phyloP scores from a whole-genome alignment of 2,888 invertebrate genomes.

The Ommatoiulus sabulosus region DNA sequence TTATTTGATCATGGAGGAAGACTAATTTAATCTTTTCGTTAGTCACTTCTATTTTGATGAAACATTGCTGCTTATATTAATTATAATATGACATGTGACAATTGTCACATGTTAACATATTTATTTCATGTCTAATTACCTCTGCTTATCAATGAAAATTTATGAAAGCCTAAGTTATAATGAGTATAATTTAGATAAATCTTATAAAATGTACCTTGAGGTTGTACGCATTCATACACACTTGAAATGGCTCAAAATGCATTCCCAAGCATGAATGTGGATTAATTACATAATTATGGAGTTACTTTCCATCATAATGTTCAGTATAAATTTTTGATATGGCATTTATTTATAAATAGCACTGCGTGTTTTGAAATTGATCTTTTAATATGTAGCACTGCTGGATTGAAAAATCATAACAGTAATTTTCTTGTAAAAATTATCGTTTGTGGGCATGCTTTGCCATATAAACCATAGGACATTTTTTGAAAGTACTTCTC shows the following conservation, averaged over 20 bases:
- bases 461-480: too few relatives aligned
- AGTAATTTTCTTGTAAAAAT: background rate
- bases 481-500: background rate
- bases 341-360: background rate
- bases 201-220: background rate
- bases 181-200: background rate
- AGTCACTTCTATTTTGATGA: background rate
- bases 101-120: background rate
- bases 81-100: background rate
- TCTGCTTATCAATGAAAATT: background rate
- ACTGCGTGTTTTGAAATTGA: background rate
- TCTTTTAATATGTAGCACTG: background rate
- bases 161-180: too few relatives aligned
- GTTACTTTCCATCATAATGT: background rate
- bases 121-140: background rate
- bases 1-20: background rate
- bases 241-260: conserved; percentile 1
- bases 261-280: background rate
- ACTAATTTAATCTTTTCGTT: background rate
- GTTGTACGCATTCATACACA: background rate
- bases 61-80: background rate
- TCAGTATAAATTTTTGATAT: background rate
- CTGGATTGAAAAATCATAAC: background rate
- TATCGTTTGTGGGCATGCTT: too few relatives aligned
- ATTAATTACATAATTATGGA: background rate